Percentiles rank a stretch among this genome's conserved stretches.
phyloP scores from a whole-genome alignment of 2,797 vertebrate species.

The Syndactyla subalaris region DNA sequence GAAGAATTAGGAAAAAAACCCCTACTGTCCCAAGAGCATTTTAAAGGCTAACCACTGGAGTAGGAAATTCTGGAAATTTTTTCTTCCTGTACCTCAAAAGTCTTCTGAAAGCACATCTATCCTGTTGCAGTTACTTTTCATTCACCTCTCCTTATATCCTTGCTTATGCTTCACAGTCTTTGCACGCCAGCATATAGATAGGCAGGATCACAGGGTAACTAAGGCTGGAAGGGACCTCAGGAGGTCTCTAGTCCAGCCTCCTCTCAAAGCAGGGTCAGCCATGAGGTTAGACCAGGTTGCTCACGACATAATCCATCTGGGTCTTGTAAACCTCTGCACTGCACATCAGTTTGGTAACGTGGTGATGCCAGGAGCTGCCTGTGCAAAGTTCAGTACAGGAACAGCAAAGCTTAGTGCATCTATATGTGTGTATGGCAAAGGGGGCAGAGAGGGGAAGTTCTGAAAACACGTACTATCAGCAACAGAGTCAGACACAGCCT shows the following conservation, averaged over 20 bases:
- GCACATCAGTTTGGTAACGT: not conserved
- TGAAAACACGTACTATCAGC: not conserved
- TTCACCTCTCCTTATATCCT: not conserved
- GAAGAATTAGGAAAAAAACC: not conserved
- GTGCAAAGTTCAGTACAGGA: not conserved
- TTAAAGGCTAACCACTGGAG: not conserved
- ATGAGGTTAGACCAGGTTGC: not conserved
- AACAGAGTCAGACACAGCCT: not conserved
- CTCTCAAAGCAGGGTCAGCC: not conserved
- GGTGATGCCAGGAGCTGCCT: not conserved
- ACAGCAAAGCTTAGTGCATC: not conserved
- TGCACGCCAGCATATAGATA: not conserved
- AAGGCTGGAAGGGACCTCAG: not conserved
- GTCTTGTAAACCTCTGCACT: rapidly evolving
- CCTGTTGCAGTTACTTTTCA: not conserved
- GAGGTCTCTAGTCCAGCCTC: not conserved
- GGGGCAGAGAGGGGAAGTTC: not conserved
- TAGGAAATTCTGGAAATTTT: not conserved
- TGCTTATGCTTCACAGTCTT: not conserved
- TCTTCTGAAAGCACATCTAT: not conserved
- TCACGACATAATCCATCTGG: not conserved
- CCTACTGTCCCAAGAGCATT: not conserved
- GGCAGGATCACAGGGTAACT: not conserved
- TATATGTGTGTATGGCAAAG: not conserved
- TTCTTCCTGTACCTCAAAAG: not conserved